Evolutionary conservation across 2,113 vertebrate species (phyloP).

Genomic region (Phyllopteryx taeniolatus): DNA sequence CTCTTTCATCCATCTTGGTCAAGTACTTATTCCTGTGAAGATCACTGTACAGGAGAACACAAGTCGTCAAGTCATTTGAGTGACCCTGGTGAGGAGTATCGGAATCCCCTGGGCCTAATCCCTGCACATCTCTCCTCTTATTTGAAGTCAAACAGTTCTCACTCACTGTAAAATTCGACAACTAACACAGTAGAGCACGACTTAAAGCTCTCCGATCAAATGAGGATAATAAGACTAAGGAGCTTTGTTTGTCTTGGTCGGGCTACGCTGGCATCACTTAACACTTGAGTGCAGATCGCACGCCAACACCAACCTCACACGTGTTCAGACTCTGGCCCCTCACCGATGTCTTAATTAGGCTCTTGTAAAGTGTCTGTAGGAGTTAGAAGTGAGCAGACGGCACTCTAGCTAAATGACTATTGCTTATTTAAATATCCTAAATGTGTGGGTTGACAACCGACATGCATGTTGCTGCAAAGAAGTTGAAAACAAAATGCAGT

Average conservation of each 20-base stretch:
- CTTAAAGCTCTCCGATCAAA: conserved; percentile 57
- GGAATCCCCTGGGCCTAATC: conserved; percentile 27
- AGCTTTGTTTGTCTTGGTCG: conserved; percentile 63
- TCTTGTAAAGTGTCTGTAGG: conserved; percentile 42
- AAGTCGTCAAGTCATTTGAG: conserved; percentile 36
- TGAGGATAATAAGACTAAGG: conserved; percentile 61
- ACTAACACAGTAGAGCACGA: conserved; percentile 44
- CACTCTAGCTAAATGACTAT: conserved; percentile 28
- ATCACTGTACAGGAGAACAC: conserved; percentile 75
- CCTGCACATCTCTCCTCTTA: conserved; percentile 36
- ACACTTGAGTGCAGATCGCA: conserved; percentile 25
- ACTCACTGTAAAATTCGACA: conserved; percentile 47
- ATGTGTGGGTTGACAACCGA: conserved; percentile 20
- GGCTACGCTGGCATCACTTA: conserved; percentile 44
- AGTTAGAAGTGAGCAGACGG: conserved; percentile 35
- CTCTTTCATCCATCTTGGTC: conserved; percentile 80
- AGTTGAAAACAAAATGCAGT: conserved; percentile 11
- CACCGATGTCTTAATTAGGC: conserved; percentile 49
- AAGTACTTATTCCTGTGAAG: conserved; percentile 90
- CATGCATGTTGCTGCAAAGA: conserved; percentile 19
- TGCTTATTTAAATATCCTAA: conserved; percentile 66
- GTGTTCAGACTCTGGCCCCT: conserved; percentile 54
- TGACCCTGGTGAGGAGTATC: neutral
- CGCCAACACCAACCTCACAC: conserved; percentile 62
- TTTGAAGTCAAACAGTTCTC: conserved; percentile 37